These are phyloP conservation scores for Sericinus montela DNA, from an alignment of 2,888 invertebrate species.

Conservation along the genomic window DNA sequence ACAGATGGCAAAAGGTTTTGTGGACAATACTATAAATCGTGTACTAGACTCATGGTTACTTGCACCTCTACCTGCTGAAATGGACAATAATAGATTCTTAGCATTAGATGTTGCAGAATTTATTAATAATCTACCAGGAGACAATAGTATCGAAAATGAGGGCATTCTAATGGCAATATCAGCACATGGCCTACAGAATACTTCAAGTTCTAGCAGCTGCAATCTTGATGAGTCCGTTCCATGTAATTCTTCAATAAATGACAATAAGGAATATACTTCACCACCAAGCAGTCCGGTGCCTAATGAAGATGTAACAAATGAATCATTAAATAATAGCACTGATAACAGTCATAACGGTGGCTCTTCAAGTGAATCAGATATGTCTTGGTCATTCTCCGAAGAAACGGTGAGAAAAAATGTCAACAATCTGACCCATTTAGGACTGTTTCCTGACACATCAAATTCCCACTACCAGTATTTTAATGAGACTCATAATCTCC, in stretches of 20 bases:
- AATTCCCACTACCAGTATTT: constrained; percentile 41
- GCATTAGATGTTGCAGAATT: constrained; percentile 73
- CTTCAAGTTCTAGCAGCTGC: constrained; percentile 37
- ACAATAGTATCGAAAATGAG: constrained; percentile 82
- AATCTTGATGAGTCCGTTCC: background rate
- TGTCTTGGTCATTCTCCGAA: constrained; percentile 38
- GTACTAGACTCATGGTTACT: constrained; percentile 81
- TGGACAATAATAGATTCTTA: constrained; percentile 50
- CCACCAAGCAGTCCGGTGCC: constrained; percentile 39
- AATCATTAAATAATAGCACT: constrained; percentile 22
- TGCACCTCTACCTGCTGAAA: constrained; percentile 58
- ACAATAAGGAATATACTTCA: constrained; percentile 31
- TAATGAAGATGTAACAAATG: constrained; percentile 35
- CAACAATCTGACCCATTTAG: constrained; percentile 33
- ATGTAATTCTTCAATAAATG: constrained; percentile 16
- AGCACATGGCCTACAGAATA: constrained; percentile 82
- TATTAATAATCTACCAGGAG: constrained; percentile 74
- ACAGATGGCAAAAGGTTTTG: constrained; percentile 80
- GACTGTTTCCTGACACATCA: constrained; percentile 38
- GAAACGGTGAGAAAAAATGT: constrained; percentile 33
- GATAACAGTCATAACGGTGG: constrained; percentile 31
- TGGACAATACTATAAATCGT: constrained; percentile 85
- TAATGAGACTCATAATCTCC: constrained; percentile 36
- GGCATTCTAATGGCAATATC: constrained; percentile 87
- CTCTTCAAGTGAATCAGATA: constrained; percentile 35